Conservation (phyloP, 2,797 vertebrate species). For the Gymnoscopelus microlampas region DNA sequence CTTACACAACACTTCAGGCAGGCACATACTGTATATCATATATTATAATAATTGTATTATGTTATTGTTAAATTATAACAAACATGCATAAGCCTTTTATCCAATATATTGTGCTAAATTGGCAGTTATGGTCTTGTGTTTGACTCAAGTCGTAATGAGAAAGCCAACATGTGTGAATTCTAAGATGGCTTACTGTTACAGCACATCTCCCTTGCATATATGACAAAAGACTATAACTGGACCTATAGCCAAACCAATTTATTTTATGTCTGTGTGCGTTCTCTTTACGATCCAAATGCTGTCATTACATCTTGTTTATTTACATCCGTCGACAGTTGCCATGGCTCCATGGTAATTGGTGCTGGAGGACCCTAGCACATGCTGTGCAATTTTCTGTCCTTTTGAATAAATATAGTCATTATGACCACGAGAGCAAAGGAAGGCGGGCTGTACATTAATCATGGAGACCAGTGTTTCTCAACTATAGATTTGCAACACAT, state of each 20-base stretch:
- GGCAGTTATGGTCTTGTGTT: too few relatives aligned
- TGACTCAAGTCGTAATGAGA: too few relatives aligned
- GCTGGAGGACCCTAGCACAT: neutral
- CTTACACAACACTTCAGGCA: neutral
- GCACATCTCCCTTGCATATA: too few relatives aligned
- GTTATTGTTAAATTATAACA: neutral
- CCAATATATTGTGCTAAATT: too few relatives aligned
- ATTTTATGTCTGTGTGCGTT: too few relatives aligned
- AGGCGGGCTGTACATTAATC: too few relatives aligned
- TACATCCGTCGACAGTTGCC: slow-evolving; percentile 1
- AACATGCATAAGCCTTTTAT: too few relatives aligned
- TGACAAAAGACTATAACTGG: neutral
- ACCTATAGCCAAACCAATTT: neutral
- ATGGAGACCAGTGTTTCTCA: too few relatives aligned
- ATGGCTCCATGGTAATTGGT: neutral
- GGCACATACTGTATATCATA: neutral
- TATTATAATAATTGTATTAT: slow-evolving; percentile 1
- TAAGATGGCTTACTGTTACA: too few relatives aligned
- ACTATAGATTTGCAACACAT: too few relatives aligned
- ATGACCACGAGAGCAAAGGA: neutral
- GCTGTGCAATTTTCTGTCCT: slow-evolving; percentile 9
- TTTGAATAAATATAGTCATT: slow-evolving; percentile 2
- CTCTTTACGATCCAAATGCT: neutral
- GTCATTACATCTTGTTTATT: neutral
- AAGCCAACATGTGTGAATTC: too few relatives aligned